These are phyloP conservation scores for Rostratula benghalensis DNA, from an alignment of 2,113 vertebrate genomes.

Conservation along the genomic window DNA sequence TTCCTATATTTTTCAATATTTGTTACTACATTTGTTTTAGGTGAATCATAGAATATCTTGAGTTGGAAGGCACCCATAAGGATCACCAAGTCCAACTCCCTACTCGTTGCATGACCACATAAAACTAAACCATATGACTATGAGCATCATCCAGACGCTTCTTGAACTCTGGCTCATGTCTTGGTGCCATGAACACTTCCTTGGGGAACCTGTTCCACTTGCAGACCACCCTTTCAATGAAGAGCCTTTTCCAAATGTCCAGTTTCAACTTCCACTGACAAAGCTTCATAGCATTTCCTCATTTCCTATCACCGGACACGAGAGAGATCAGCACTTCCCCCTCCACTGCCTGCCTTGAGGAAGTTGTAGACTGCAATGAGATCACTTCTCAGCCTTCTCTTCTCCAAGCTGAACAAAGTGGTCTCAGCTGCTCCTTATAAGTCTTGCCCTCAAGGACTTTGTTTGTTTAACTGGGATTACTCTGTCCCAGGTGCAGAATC, in stretches of 20 bases:
- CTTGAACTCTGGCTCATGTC: not conserved
- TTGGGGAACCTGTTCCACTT: not conserved
- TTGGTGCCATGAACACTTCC: not conserved
- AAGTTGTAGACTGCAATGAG: not conserved
- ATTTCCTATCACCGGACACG: not conserved
- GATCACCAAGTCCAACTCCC: rapidly evolving
- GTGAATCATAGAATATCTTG: not conserved
- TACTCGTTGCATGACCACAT: not conserved
- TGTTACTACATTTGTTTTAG: not conserved
- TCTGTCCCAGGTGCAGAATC: not conserved
- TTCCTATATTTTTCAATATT: not conserved
- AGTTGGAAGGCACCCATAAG: not conserved
- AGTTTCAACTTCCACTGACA: rapidly evolving
- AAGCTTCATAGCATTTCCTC: not conserved
- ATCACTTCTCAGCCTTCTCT: not conserved
- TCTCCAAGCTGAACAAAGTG: not conserved
- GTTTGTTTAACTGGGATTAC: too few species aligned
- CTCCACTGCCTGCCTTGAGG: not conserved
- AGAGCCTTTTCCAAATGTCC: not conserved
- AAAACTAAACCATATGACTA: not conserved
- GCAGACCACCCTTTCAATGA: rapidly evolving
- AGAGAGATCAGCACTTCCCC: not conserved
- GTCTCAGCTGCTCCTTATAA: rapidly evolving
- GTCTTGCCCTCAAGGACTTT: not conserved
- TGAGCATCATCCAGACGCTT: not conserved